Evolutionary conservation across 2,113 vertebrate genomes (phyloP).

Genomic region (Garra rufa): DNA sequence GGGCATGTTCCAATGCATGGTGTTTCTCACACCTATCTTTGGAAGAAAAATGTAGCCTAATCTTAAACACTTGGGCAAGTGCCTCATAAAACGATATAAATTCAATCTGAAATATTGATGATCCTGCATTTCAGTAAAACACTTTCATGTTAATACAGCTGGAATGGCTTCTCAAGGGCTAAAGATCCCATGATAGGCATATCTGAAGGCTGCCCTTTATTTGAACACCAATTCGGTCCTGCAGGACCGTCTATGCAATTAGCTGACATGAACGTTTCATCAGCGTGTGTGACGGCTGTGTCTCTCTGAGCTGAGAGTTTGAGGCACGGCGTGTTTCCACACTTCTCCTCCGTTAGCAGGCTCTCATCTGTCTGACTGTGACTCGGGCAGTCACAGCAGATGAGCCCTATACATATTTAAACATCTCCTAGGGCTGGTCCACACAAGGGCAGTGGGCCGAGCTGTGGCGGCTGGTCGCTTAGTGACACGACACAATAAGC

Average conservation of each 20-base stretch:
- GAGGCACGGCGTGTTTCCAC: conserved; percentile 26
- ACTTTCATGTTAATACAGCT: conserved; percentile 7
- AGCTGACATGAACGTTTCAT: conserved; percentile 54
- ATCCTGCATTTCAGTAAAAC: background rate
- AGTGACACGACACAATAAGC: conserved; percentile 57
- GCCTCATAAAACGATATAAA: conserved; percentile 5
- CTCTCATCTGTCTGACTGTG: conserved; percentile 39
- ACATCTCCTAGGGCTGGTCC: conserved; percentile 49
- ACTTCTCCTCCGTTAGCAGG: conserved; percentile 35
- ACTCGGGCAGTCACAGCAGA: background rate
- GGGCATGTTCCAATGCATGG: conserved; percentile 14
- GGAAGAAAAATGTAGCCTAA: conserved; percentile 5
- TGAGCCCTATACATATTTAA: conserved; percentile 55
- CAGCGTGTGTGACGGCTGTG: conserved; percentile 10
- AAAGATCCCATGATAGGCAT: conserved; percentile 30
- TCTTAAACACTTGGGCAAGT: background rate
- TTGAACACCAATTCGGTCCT: conserved; percentile 31
- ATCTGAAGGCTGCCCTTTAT: conserved; percentile 28
- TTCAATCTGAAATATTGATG: conserved; percentile 25
- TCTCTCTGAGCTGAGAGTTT: conserved; percentile 34
- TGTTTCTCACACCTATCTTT: conserved; percentile 36
- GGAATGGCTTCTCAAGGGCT: background rate
- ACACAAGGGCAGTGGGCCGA: conserved; percentile 43
- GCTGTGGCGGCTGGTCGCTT: conserved; percentile 50
- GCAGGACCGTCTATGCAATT: conserved; percentile 42